Percentiles rank a stretch among this genome's conserved stretches.
phyloP scores from a whole-genome alignment of 2,888 invertebrate genomes.

The Sarcophaga subvicina region DNA sequence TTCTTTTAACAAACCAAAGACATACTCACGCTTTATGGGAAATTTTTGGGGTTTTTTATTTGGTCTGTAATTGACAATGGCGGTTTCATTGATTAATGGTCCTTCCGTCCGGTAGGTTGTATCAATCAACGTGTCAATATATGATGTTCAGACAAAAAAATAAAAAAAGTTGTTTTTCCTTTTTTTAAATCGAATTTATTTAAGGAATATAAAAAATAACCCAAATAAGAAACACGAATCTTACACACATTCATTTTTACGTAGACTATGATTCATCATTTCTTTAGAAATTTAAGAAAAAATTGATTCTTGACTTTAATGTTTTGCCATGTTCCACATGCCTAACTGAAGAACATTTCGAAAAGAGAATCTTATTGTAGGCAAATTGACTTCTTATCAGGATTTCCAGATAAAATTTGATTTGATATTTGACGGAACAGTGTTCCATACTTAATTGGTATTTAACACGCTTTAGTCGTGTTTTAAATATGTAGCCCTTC shows the following conservation, averaged over 20 bases:
- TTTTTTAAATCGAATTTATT: no score
- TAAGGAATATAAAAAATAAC: no score
- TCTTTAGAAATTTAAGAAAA: neutral
- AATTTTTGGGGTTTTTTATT: neutral
- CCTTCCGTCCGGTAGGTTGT: neutral
- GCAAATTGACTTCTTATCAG: neutral
- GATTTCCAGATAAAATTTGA: neutral
- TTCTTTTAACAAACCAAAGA: neutral
- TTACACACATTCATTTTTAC: no score
- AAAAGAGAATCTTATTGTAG: neutral
- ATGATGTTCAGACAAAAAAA: neutral
- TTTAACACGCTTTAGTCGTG: no score
- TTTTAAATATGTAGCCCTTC: no score
- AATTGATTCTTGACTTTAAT: neutral
- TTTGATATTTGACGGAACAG: neutral
- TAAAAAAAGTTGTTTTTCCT: no score
- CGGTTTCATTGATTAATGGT: constrained; percentile 54
- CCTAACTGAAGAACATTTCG: neutral
- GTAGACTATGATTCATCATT: neutral
- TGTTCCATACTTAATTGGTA: no score
- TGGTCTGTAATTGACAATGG: constrained; percentile 35
- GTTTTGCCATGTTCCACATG: neutral
- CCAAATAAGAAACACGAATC: no score
- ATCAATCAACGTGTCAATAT: constrained; percentile 28
- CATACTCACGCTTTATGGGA: neutral